Conservation (phyloP, 2,113 vertebrate genomes). For the Menura novaehollandiae region DNA sequence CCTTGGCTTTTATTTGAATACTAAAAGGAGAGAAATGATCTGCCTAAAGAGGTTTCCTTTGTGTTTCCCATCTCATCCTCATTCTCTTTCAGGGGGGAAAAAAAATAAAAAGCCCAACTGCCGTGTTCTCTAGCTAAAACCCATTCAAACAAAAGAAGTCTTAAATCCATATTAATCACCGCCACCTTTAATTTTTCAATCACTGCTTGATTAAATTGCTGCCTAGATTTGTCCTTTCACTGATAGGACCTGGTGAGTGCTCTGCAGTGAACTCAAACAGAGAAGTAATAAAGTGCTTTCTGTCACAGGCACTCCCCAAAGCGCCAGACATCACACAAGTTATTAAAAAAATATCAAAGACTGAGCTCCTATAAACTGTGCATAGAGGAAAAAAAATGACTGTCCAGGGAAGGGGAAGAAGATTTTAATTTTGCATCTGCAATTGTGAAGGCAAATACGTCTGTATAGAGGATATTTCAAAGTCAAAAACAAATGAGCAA, state of each 20-base stretch:
- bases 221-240: background rate
- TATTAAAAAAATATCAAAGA: slow-evolving; percentile 47
- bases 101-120: background rate
- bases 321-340: slow-evolving; percentile 8
- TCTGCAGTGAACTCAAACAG: slow-evolving; percentile 28
- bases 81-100: background rate
- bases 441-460: slow-evolving; percentile 38
- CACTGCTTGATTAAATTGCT: slow-evolving; percentile 59
- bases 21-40: background rate
- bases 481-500: background rate
- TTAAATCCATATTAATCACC: slow-evolving; percentile 33
- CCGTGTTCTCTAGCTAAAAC: background rate
- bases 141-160: background rate
- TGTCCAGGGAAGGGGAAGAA: background rate
- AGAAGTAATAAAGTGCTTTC: slow-evolving; percentile 60
- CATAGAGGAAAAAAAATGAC: background rate
- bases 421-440: slow-evolving; percentile 14
- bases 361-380: slow-evolving; percentile 4
- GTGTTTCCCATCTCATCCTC: background rate
- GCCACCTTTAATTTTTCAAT: slow-evolving; percentile 48
- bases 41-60: background rate
- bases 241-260: background rate
- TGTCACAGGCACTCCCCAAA: slow-evolving; percentile 31
- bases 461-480: slow-evolving; percentile 28
- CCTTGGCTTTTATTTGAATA: background rate